A percentile compares a stretch with the other conserved stretches of the same genome.
Conservation (phyloP, 2,113 vertebrate species). For the Thomomys bottae region DNA sequence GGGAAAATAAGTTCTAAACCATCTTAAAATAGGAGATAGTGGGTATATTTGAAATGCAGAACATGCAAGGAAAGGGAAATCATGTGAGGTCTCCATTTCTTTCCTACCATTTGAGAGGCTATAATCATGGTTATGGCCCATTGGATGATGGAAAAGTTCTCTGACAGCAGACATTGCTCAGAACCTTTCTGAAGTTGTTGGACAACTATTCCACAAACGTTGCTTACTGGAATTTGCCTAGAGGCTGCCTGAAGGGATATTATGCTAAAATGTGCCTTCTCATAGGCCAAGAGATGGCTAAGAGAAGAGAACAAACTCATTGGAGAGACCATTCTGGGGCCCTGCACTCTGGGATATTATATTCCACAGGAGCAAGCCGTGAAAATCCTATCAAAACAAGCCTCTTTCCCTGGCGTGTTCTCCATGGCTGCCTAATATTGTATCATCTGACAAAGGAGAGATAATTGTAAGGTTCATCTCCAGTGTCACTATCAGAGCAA, state of each 20-base stretch:
- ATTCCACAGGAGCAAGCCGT: not conserved
- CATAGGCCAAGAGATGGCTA: not conserved
- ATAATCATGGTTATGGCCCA: too few relatives aligned
- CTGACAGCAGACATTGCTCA: not conserved
- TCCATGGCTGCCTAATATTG: not conserved
- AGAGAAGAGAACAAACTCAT: not conserved
- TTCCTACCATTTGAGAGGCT: too few relatives aligned
- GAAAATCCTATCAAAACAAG: not conserved
- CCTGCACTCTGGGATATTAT: not conserved
- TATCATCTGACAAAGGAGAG: not conserved
- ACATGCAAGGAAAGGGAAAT: not conserved
- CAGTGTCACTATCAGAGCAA: not conserved
- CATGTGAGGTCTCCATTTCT: not conserved
- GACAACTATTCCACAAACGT: not conserved
- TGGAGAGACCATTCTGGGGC: too few relatives aligned
- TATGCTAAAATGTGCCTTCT: not conserved
- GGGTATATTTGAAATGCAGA: not conserved
- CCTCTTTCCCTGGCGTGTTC: not conserved
- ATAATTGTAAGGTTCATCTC: not conserved
- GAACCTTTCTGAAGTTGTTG: not conserved
- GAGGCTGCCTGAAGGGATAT: not conserved
- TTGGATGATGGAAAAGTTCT: not conserved
- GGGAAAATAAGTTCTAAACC: not conserved
- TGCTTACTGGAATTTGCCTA: not conserved
- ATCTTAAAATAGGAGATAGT: not conserved